phyloP scores from a whole-genome alignment of 1,140 invertebrate species.

The Drosophila guanche region DNA sequence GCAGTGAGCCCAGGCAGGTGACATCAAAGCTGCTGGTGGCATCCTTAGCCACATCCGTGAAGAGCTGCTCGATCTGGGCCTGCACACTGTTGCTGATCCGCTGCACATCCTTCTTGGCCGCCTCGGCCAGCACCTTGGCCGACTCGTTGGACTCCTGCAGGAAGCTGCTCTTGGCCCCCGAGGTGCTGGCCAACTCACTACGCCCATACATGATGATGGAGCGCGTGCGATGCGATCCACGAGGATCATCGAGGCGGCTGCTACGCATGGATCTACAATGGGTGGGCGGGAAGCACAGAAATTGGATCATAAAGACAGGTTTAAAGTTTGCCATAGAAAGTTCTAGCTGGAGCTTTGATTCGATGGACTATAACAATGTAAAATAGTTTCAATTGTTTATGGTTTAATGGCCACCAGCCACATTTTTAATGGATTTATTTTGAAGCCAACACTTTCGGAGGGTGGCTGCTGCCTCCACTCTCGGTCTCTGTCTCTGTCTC shows the following conservation, averaged over 20 bases:
- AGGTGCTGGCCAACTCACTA: conserved; percentile 79
- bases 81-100: conserved; percentile 90
- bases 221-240: conserved; percentile 80
- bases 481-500: too few relatives aligned
- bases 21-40: conserved; percentile 87
- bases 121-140: conserved; percentile 71
- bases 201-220: conserved; percentile 83
- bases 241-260: conserved; percentile 79
- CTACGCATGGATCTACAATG: conserved; percentile 71
- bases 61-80: conserved; percentile 93
- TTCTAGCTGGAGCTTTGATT: background rate
- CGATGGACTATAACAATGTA: conserved; percentile 6
- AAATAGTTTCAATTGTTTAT: conserved; percentile 11
- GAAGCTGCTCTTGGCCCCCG: conserved; percentile 70
- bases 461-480: too few relatives aligned
- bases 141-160: conserved; percentile 69
- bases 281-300: background rate
- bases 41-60: conserved; percentile 90
- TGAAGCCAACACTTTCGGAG: conserved; percentile 11
- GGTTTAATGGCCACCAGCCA: conserved; percentile 5
- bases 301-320: background rate
- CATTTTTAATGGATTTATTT: conserved; percentile 11
- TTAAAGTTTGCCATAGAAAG: background rate
- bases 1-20: conserved; percentile 92
- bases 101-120: conserved; percentile 77